A percentile compares a stretch with the other conserved stretches of the same genome.
Conservation (phyloP, 2,888 invertebrate genomes). For the Phytoseiulus persimilis region DNA sequence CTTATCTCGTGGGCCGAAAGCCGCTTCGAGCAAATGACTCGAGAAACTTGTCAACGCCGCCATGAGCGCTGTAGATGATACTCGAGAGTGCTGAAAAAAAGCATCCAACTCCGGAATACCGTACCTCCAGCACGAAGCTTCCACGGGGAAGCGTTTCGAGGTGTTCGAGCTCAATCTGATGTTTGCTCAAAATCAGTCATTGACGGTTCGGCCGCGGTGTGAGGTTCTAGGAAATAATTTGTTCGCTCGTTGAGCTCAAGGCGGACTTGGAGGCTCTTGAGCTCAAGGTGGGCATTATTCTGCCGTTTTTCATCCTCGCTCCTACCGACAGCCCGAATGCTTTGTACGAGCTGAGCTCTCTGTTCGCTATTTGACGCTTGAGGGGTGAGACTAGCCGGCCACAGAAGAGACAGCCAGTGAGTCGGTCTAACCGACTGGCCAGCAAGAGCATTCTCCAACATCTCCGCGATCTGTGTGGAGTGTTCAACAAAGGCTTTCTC, state of each 20-base stretch:
- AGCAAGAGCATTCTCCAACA: too few species aligned
- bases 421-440: background rate
- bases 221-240: background rate
- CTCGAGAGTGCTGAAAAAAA: too few species aligned
- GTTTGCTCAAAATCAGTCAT: background rate
- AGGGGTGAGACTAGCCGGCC: background rate
- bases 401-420: background rate
- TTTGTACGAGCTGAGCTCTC: background rate
- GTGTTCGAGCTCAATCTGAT: background rate
- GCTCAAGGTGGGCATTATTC: conserved; percentile 5
- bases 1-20: background rate
- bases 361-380: background rate
- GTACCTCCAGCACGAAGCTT: too few species aligned
- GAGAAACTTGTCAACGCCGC: background rate
- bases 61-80: too few species aligned
- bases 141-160: too few species aligned
- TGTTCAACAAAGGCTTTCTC: too few species aligned
- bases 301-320: background rate
- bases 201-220: background rate
- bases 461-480: too few species aligned
- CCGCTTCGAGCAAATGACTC: background rate
- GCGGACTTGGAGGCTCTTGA: background rate
- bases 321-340: background rate
- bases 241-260: background rate
- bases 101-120: too few species aligned